phyloP scores from a whole-genome alignment of 1,140 invertebrate genomes.

The Sycobia sp. region DNA sequence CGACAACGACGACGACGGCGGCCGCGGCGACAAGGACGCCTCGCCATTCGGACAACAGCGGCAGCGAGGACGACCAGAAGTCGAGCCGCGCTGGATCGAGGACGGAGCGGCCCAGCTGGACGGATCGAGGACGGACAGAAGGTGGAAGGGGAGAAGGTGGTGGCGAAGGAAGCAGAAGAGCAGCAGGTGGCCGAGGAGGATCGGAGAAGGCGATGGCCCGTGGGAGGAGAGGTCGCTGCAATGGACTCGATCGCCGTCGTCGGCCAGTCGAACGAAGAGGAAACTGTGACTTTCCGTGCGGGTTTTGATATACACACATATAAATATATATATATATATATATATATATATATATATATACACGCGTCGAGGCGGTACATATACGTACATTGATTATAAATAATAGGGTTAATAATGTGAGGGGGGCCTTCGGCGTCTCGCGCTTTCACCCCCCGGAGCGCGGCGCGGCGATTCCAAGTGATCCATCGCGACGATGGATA shows the following conservation, averaged over 20 bases:
- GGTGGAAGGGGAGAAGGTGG: neutral
- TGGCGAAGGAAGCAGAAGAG: too few relatives aligned
- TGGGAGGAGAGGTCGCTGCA: too few relatives aligned
- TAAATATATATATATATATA: slow-evolving; percentile 10
- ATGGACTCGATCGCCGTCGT: too few relatives aligned
- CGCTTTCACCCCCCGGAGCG: too few relatives aligned
- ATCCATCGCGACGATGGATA: too few relatives aligned
- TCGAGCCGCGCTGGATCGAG: neutral
- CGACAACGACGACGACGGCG: neutral
- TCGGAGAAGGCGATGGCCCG: too few relatives aligned
- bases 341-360: too few relatives aligned
- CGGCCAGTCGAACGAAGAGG: neutral
- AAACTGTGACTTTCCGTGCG: slow-evolving; percentile 22
- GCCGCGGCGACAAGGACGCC: neutral
- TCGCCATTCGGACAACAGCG: neutral
- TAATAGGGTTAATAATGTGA: too few relatives aligned
- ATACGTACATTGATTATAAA: slow-evolving; percentile 9
- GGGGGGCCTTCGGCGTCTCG: too few relatives aligned
- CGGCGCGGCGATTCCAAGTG: too few relatives aligned
- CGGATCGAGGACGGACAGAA: neutral
- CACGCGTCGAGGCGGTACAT: too few relatives aligned
- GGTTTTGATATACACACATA: slow-evolving; percentile 16
- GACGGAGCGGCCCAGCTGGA: neutral
- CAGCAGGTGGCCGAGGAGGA: too few relatives aligned
- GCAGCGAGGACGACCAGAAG: neutral